A percentile compares a stretch with the other conserved stretches of the same genome.
phyloP scores from a whole-genome alignment of 1,140 invertebrate genomes.

The Phymorhynchus buccinoides region DNA sequence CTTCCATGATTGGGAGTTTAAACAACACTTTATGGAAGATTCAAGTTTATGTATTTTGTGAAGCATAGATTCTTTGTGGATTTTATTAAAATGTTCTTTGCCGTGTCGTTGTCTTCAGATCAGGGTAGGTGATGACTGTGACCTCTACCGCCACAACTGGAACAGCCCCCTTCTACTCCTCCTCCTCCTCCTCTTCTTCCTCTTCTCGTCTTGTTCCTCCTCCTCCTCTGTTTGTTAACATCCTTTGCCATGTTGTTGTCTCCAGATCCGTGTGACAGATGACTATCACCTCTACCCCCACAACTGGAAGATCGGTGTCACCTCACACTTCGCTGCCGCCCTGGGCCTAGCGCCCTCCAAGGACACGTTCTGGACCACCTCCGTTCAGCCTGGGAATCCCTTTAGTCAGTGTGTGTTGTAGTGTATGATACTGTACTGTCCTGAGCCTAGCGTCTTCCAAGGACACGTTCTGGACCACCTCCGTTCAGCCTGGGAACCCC shows the following conservation, averaged over 20 bases:
- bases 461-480: slow-evolving; percentile 70
- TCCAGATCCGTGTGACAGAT: slow-evolving; percentile 60
- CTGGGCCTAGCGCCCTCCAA: slow-evolving; percentile 68
- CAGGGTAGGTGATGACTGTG: too few species aligned
- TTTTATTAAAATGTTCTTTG: too few species aligned
- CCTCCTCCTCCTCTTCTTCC: background rate
- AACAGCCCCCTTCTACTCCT: background rate
- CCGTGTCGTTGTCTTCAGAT: too few species aligned
- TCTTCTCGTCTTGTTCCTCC: background rate
- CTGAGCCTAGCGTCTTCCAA: slow-evolving; percentile 67
- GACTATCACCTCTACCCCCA: slow-evolving; percentile 58
- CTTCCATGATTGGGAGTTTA: too few species aligned
- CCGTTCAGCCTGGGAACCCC: slow-evolving; percentile 59
- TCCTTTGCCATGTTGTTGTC: background rate
- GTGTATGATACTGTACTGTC: slow-evolving; percentile 51
- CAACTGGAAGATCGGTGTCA: slow-evolving; percentile 70
- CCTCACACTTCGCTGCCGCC: slow-evolving; percentile 65
- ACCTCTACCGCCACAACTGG: too few species aligned
- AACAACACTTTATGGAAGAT: too few species aligned
- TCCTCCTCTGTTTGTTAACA: background rate
- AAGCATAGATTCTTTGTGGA: too few species aligned
- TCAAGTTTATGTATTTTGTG: too few species aligned
- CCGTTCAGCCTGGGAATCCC: slow-evolving; percentile 59
- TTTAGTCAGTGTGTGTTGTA: slow-evolving; percentile 43
- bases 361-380: slow-evolving; percentile 70